These are phyloP conservation scores for Aricia artaxerxes DNA, from an alignment of 2,888 invertebrate species.

Conservation along the genomic window DNA sequence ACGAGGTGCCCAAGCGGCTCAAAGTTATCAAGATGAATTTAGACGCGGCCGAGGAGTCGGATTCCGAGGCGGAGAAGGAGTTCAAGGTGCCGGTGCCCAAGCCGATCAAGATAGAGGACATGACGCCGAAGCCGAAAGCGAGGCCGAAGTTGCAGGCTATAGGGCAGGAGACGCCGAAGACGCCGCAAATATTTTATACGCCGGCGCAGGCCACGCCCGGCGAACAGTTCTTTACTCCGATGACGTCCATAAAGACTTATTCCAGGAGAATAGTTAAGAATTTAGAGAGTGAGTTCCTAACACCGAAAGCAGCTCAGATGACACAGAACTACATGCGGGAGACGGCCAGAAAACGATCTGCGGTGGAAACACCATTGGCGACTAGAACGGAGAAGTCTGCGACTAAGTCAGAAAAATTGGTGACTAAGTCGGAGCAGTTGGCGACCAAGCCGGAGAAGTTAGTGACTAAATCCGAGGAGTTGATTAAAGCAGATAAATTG, in stretches of 20 bases:
- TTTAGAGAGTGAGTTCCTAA: constrained; percentile 60
- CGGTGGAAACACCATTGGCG: neutral
- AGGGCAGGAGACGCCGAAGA: constrained; percentile 48
- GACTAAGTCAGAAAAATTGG: neutral
- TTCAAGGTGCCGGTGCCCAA: constrained; percentile 64
- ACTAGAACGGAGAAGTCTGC: neutral
- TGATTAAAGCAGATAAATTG: neutral
- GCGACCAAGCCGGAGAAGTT: neutral
- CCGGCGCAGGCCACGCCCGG: constrained; percentile 50
- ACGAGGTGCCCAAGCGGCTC: constrained; percentile 59
- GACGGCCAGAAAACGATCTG: constrained; percentile 3
- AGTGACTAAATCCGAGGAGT: neutral
- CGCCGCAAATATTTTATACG: constrained; percentile 50
- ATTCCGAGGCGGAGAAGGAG: constrained; percentile 45
- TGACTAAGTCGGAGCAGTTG: neutral
- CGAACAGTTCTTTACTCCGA: constrained; percentile 64
- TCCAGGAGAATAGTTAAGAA: constrained; percentile 60
- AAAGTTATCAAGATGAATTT: constrained; percentile 60
- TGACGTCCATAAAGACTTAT: constrained; percentile 60
- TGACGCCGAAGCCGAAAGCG: constrained; percentile 54
- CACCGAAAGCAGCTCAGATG: constrained; percentile 45
- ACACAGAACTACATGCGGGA: constrained; percentile 29
- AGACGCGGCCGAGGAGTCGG: constrained; percentile 48
- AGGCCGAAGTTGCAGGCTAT: constrained; percentile 47
- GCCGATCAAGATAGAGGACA: constrained; percentile 51